Evolutionary conservation across 1,140 invertebrate genomes (phyloP), one percentile per base, ranked within the genome.

Genomic region (Stegodyphus dumicola): DNA sequence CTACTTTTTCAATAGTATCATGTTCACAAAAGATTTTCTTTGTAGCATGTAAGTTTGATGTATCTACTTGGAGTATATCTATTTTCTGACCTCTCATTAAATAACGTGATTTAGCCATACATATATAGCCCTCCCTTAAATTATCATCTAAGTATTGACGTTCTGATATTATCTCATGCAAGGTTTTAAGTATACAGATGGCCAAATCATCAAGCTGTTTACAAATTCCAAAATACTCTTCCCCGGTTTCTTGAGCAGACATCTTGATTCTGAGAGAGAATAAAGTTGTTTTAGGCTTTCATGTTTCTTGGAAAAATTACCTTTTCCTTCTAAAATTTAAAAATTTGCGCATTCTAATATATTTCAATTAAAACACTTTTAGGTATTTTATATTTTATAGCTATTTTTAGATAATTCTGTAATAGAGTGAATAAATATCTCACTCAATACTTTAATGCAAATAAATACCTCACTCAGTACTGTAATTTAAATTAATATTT

Each of bases 61-160:
- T 69, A 52, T 86, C 67, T 70, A 88, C 53, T 79, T 88, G 87
- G 15, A 83, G 53, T 11, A 67, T 78, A 67, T 73, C 65, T 18
- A 88, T 77, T 64, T 78, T 53, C 15, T 64, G 85, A 2, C 74
- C 71, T 11, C 87, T 65, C 81, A 88, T 87, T n/a, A 76, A 69
- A 60, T 88, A 87, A 6, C 87, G 71, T 7, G 86, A 60, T 67
- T 87, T 80, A 7, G 87, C 84, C 83, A 88, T 78, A 48, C 86
- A 52, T 7, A 87, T 77, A 53, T 81, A 88, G 9, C 75, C 86
- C 51, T 87, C 75, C 71, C 84, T 77, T n/a, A 88, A 66, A 71
- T 77, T 17, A 33, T 49, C 18, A 13, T 88, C 87, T 5, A 88
- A 60, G 51, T 69, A 53, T 13, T 74, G 17, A 53, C 87, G 74